Base-by-base conservation (phyloP, 2,797 vertebrate genomes). In the Chaunax sp. region DNA sequence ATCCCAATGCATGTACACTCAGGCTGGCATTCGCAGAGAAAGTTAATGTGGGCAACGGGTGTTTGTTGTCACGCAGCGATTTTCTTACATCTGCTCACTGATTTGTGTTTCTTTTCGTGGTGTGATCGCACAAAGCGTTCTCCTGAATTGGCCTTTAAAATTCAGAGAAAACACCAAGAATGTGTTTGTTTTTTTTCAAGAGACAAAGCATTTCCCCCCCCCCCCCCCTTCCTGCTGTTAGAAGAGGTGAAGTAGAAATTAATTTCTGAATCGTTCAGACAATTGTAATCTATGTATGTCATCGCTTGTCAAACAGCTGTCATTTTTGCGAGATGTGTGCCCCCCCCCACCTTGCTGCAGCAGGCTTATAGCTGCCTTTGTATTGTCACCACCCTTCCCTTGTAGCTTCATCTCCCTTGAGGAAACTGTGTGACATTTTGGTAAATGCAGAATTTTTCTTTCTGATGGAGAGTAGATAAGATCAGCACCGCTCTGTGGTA, bases 81-180 rank as follows among this genome's bases (percentile, higher is more conserved):
- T 16, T 26, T 37, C 44, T 26, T 16, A 53, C 56, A 23, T 46
- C 65, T 19, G 25, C 38, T 58, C 40, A 35, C 28, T 9, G 45
- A 30, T 71, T 67, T 19, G 47, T 76, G n/a, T n/a, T n/a, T n/a
- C n/a, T n/a, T 63, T 78, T 66, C 62, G 33, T 64, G 51, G 28
- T 19, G 43, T 14, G 30, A 59, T 54, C 28, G 20, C 69, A 64
- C 61, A 67, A 56, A 50, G 10, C 49, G 11, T 78, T 76, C 54
- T 63, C 81, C 80, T 78, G 58, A 76, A 84, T 87, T 86, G 84
- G 83, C 86, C 81, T 87, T 87, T n/a, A 80, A 84, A 69, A 63
- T 77, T 60, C 74, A 63, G 64, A 84, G 54, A 69, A 69, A 77
- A 67, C 49, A 53, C 64, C 20, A 6, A 0, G 65, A 64, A 35